Evolutionary conservation across 2,888 invertebrate species (phyloP), one percentile per base, ranked within the genome.

Genomic region (Octonoba sinensis): DNA sequence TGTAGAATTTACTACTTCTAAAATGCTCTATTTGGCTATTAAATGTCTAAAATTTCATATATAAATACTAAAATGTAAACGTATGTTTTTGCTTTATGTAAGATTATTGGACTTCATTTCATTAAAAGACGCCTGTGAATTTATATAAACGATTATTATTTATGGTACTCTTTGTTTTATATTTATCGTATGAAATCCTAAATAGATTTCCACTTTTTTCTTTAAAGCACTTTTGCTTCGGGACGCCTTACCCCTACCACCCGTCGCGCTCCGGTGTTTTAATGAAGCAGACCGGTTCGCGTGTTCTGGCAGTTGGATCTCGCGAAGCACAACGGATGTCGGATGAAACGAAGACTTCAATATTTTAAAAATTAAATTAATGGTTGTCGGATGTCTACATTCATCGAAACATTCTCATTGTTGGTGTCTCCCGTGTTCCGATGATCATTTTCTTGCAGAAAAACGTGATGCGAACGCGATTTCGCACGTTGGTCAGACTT

Each of bases 161-260:
- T 18, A 54, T 20, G n/a, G 54, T 20, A 6, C 20, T 54, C 20
- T 54, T 54, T 54, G 54, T 54, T 54, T 54, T 54, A 54, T 54
- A 11, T 36, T 36, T 36, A 8, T 36, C 36, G 36, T 36, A 36
- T 36, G 6, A 8, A 36, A 75, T 75, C 59, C 75, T 82, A 75
- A 82, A 81, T 66, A 56, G 57, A 46, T 82, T 82, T 82, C 76
- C 71, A 82, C 72, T 79, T 79, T 82, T 81, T 82, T 76, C 82
- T 82, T 82, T 82, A 76, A 82, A 82, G 82, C 82, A 82, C 82
- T 67, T 82, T 82, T 82, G 74, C 76, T 54, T 72, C 82, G 72
- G 82, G 72, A 67, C 70, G 82, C n/a, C 71, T 82, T 51, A 75
- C 82, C 46, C 72, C 76, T 47, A 72, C 82, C 66, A 27, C 82